These are phyloP conservation scores for Octodonta nipae DNA, from an alignment of 2,888 invertebrate species.

Conservation along the genomic window DNA sequence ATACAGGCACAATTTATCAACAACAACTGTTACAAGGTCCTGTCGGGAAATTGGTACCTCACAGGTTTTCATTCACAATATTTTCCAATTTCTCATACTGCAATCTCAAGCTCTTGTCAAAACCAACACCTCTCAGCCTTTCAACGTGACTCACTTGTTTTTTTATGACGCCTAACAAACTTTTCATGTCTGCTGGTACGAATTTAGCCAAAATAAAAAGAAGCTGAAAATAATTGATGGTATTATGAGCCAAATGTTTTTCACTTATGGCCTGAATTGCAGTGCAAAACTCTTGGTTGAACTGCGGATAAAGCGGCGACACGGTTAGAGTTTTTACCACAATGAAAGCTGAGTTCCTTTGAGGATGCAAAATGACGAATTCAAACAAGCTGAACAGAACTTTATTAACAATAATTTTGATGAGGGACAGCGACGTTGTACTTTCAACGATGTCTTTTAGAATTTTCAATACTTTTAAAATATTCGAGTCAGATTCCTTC, in stretches of 20 bases:
- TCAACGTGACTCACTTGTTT: slow-evolving; percentile 34
- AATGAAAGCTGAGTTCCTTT: slow-evolving; percentile 24
- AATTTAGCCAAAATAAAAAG: slow-evolving; percentile 27
- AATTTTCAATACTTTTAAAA: slow-evolving; percentile 26
- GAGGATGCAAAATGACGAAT: slow-evolving; percentile 28
- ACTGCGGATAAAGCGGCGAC: slow-evolving; percentile 19
- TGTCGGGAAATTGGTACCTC: too few species aligned
- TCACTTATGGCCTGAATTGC: slow-evolving; percentile 28
- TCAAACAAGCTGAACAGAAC: slow-evolving; percentile 25
- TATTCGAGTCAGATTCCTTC: slow-evolving; percentile 25
- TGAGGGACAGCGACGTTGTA: slow-evolving; percentile 16
- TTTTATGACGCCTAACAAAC: slow-evolving; percentile 27
- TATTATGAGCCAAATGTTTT: slow-evolving; percentile 36
- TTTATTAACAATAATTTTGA: slow-evolving; percentile 21
- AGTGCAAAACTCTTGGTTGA: slow-evolving; percentile 23
- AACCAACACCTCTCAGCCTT: slow-evolving; percentile 35
- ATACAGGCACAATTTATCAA: too few species aligned
- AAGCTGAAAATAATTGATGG: slow-evolving; percentile 33
- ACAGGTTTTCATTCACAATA: slow-evolving; percentile 6
- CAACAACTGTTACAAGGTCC: too few species aligned
- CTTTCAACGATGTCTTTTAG: slow-evolving; percentile 22
- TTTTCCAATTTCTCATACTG: slow-evolving; percentile 25
- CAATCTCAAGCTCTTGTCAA: slow-evolving; percentile 34
- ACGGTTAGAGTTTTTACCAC: slow-evolving; percentile 23
- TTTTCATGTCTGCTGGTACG: slow-evolving; percentile 27